These are phyloP conservation scores for Microplitis manilae DNA, from an alignment of 2,888 invertebrate genomes.

Conservation along the genomic window DNA sequence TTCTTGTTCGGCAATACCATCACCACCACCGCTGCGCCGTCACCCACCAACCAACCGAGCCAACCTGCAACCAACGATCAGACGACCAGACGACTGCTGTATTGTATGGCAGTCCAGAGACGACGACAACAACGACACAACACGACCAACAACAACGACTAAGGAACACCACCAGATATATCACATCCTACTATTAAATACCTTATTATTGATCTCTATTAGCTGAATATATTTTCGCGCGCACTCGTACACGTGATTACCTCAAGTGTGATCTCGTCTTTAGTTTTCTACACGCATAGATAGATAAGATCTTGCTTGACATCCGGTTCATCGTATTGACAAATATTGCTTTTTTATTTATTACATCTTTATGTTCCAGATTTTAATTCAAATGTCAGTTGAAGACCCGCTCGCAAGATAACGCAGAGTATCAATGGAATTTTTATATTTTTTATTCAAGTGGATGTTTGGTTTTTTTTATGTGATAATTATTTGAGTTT, in stretches of 20 bases:
- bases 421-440: too few species aligned
- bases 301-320: conserved; percentile 5
- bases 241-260: conserved; percentile 60
- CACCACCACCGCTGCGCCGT: background rate
- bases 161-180: background rate
- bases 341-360: background rate
- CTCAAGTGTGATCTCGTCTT: background rate
- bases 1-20: background rate
- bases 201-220: conserved; percentile 72
- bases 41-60: conserved; percentile 9
- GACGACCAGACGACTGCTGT: conserved; percentile 24
- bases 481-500: background rate
- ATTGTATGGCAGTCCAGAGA: conserved; percentile 20
- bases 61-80: conserved; percentile 23
- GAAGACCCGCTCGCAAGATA: too few species aligned
- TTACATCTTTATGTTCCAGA: too few species aligned
- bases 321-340: background rate
- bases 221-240: conserved; percentile 65
- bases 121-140: conserved; percentile 49
- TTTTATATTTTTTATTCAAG: too few species aligned
- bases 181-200: conserved; percentile 62
- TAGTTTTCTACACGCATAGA: conserved; percentile 28
- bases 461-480: background rate
- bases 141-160: conserved; percentile 47
- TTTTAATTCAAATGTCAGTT: too few species aligned